phyloP scores from a whole-genome alignment of 2,888 invertebrate genomes.

The Strigamia maritima region DNA sequence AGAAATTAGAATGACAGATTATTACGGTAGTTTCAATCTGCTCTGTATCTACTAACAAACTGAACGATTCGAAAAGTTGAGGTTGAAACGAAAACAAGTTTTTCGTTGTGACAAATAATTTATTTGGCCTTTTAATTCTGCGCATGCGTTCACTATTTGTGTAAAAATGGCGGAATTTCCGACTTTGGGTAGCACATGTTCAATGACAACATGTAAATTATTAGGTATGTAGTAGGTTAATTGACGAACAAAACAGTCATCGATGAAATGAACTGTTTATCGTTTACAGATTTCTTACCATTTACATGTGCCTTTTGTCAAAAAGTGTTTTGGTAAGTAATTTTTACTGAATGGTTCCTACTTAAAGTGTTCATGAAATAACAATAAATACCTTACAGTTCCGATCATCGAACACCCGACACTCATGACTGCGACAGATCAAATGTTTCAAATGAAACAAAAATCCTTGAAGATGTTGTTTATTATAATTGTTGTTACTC shows the following conservation, averaged over 20 bases:
- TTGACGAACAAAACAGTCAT: neutral
- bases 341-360: neutral
- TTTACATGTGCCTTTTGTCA: neutral
- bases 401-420: neutral
- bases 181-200: neutral
- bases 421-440: neutral
- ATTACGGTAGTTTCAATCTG: no score
- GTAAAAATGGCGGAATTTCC: neutral
- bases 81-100: no score
- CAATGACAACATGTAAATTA: neutral
- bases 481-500: neutral
- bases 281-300: neutral
- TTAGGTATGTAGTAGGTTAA: neutral
- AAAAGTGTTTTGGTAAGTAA: neutral
- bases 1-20: no score
- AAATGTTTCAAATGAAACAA: neutral
- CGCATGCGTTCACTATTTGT: neutral
- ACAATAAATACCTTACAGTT: neutral
- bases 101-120: no score
- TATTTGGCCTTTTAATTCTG: neutral
- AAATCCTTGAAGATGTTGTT: neutral
- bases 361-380: no score
- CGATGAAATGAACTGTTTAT: neutral
- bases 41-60: no score
- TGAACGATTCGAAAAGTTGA: no score